Evolutionary conservation across 2,797 vertebrate species (phyloP).

Genomic region (Crenichthys baileyi): DNA sequence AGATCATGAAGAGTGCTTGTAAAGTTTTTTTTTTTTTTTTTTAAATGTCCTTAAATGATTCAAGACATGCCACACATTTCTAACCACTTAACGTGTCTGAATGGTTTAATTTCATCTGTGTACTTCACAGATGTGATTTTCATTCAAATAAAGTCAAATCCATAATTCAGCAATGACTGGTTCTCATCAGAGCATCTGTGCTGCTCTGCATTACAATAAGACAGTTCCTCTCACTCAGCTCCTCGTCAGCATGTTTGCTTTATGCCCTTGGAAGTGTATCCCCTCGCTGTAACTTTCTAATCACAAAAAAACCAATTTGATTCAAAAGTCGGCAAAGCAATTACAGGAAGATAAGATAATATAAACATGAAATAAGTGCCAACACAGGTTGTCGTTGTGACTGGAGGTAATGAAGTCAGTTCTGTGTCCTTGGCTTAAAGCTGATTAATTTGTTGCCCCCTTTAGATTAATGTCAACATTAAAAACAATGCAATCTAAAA

Average conservation of each 20-base stretch:
- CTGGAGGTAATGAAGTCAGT: slow-evolving; percentile 15
- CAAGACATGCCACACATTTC: not conserved
- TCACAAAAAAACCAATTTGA: slow-evolving; percentile 37
- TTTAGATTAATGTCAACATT: slow-evolving; percentile 8
- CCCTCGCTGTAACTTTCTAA: slow-evolving; percentile 28
- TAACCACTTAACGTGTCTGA: slow-evolving; percentile 15
- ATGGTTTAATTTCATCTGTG: slow-evolving; percentile 10
- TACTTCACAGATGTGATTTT: slow-evolving; percentile 23
- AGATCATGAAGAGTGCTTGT: not conserved
- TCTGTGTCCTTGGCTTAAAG: slow-evolving; percentile 5
- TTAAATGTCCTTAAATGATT: slow-evolving; percentile 7
- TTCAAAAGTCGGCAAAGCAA: slow-evolving; percentile 25
- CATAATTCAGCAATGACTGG: slow-evolving; percentile 20
- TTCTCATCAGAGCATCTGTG: slow-evolving; percentile 17
- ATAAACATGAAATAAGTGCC: slow-evolving; percentile 11
- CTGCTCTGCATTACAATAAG: slow-evolving; percentile 31
- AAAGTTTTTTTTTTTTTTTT: not conserved
- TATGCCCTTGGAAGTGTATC: slow-evolving; percentile 29
- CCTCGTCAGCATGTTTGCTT: slow-evolving; percentile 10
- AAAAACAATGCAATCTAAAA: slow-evolving; percentile 14
- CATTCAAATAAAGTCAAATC: slow-evolving; percentile 30
- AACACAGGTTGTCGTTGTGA: slow-evolving; percentile 12
- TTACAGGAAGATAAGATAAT: slow-evolving; percentile 18
- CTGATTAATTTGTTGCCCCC: slow-evolving; percentile 4
- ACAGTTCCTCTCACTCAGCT: slow-evolving; percentile 15